Percentiles rank a stretch among this genome's conserved stretches.
phyloP scores from a whole-genome alignment of 1,140 invertebrate genomes.

The Drosophila mayri region DNA sequence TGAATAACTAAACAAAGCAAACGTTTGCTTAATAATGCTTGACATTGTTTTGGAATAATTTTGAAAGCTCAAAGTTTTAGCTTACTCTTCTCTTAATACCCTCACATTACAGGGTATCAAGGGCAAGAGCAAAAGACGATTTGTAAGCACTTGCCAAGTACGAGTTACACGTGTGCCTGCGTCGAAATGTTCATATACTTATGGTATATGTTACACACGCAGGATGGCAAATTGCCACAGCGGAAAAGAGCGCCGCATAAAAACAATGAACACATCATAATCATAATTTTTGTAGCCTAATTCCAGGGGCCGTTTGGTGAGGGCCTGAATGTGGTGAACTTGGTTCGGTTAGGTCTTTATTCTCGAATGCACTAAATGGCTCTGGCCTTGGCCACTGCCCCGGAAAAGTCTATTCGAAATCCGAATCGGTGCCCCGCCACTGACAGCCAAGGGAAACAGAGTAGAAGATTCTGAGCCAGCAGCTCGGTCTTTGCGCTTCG shows the following conservation, averaged over 20 bases:
- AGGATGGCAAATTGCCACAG: constrained; percentile 57
- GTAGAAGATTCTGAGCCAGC: constrained; percentile 37
- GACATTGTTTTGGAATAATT: background rate
- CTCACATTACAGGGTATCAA: background rate
- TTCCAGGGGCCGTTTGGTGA: constrained; percentile 48
- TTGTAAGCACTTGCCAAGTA: constrained; percentile 67
- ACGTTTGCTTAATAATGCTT: background rate
- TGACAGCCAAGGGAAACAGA: constrained; percentile 43
- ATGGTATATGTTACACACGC: background rate
- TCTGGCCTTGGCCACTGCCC: constrained; percentile 27
- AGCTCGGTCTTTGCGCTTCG: constrained; percentile 62
- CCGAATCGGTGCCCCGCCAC: constrained; percentile 36
- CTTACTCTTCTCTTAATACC: background rate
- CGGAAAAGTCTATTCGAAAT: constrained; percentile 34
- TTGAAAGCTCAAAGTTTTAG: fast-evolving
- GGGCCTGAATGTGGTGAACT: constrained; percentile 30
- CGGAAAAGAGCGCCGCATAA: constrained; percentile 58
- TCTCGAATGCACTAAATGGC: constrained; percentile 26
- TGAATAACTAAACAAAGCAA: background rate
- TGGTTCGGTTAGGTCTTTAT: constrained; percentile 20
- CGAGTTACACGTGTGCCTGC: constrained; percentile 34
- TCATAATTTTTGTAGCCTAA: constrained; percentile 79
- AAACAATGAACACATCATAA: constrained; percentile 83
- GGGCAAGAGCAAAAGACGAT: constrained; percentile 32
- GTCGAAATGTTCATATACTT: background rate